Evolutionary conservation across 1,140 invertebrate genomes (phyloP).

Genomic region (Hydropsyche tenuis): DNA sequence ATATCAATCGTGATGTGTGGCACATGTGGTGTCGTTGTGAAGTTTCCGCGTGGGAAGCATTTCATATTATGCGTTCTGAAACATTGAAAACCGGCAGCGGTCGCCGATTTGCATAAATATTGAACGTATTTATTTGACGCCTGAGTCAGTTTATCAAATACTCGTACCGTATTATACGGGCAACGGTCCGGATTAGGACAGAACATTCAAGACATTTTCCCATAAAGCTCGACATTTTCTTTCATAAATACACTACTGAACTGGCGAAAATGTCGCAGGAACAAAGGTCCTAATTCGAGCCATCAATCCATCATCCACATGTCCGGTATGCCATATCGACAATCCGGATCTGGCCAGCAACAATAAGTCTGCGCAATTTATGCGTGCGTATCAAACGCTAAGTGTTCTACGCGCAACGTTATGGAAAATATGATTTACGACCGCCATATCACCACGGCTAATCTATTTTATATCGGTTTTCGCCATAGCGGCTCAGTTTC

Average conservation of each 20-base stretch:
- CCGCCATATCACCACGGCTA: background rate
- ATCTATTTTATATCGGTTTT: slow-evolving; percentile 26
- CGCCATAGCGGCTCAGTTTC: background rate
- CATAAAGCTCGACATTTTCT: no score
- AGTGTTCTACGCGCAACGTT: slow-evolving; percentile 10
- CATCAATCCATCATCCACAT: no score
- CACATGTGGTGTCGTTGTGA: slow-evolving; percentile 5
- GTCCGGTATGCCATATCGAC: no score
- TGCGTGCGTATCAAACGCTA: slow-evolving; percentile 20
- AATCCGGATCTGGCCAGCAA: background rate
- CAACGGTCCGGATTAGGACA: no score
- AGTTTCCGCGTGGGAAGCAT: slow-evolving; percentile 12
- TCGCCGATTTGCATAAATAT: slow-evolving; percentile 45
- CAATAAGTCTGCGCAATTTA: slow-evolving; percentile 22
- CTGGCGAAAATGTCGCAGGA: no score
- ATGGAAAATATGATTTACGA: slow-evolving; percentile 15
- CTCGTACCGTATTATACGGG: no score
- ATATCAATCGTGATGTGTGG: background rate
- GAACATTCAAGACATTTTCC: no score
- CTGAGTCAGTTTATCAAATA: background rate
- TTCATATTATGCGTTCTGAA: slow-evolving; percentile 8
- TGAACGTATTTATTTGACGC: slow-evolving; percentile 40
- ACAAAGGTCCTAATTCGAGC: no score
- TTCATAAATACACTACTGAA: no score
- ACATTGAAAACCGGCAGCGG: slow-evolving; percentile 38